Base-by-base conservation (phyloP, 1,140 invertebrate genomes). In the Agrypnia vestita region DNA sequence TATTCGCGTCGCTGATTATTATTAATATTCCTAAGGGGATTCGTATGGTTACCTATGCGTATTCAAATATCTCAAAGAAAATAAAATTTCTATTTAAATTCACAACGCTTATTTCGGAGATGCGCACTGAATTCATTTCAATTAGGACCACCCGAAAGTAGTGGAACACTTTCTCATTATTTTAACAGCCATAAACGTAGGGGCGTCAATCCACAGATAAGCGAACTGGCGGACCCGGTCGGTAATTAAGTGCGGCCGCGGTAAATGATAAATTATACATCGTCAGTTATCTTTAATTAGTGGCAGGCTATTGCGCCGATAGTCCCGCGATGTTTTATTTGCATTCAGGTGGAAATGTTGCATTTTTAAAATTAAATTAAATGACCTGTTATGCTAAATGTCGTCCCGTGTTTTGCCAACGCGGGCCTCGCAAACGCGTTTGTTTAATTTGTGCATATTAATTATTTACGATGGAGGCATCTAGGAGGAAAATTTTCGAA, bases 351-450 rank as follows among this genome's bases (percentile, higher is more conserved):
- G 7, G 17, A 64, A 53, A 64, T 64, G 61, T 13, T 25, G 13
- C 61, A 64, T 64, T 64, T 64, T 35, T 43, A 12, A 64, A 64
- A 21, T 64, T 19, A 56, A 56, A 56, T 56, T 9, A 56, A 56
- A 56, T 56, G 53, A 64, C 61, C 35, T 64, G 61, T 64, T 64
- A 64, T 64, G 19, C 21, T 21, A 64, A 64, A 64, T 25, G 61
- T 13, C 3, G 19, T 13, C 4, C 61, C 17, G 21, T 25, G 21
- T 25, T 64, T 43, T 17, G 9, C 61, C 61, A 56, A 56, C 53
- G 10, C n/a, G 53, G 7, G 19, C 53, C 9, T 4, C 25, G 25
- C 25, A 35, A 35, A 35, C 25, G 6, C 6, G 25, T 35, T 35
- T 35, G 25, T 35, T 35, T 35, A 35, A 35, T 35, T 35, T 6